Conservation (phyloP, 2,888 invertebrate species). For the Helleia helle region DNA sequence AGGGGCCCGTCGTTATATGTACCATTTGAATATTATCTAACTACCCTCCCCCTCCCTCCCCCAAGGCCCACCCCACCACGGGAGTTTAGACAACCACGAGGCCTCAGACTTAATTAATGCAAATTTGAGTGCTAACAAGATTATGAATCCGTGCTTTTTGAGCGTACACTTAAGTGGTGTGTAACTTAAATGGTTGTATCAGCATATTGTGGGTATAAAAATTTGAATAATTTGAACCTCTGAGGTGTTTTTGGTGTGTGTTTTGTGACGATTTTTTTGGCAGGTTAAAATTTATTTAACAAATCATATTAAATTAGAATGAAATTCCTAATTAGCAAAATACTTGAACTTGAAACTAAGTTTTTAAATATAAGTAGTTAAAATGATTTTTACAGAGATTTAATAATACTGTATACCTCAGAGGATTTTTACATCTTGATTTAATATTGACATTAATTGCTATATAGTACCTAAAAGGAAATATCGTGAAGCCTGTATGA, state of each 20-base stretch:
- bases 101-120: constrained; percentile 71
- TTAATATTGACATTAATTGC: no score
- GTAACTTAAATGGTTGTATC: constrained; percentile 43
- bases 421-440: no score
- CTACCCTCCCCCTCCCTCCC: constrained; percentile 35
- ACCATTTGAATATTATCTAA: constrained; percentile 75
- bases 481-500: no score
- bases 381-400: no score
- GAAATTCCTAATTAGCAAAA: constrained; percentile 7
- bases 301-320: neutral
- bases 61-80: constrained; percentile 59
- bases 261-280: constrained; percentile 14
- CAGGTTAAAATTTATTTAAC: neutral
- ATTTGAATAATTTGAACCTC: constrained; percentile 22
- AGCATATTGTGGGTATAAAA: constrained; percentile 30
- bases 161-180: constrained; percentile 44
- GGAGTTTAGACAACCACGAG: no score
- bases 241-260: constrained; percentile 19
- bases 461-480: no score
- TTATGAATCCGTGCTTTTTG: constrained; percentile 70
- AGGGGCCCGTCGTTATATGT: constrained; percentile 67
- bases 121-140: constrained; percentile 75
- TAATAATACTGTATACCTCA: no score
- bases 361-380: no score
- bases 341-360: no score